Conservation (phyloP, 2,888 invertebrate species). For the Leptinotarsa peninsularis region DNA sequence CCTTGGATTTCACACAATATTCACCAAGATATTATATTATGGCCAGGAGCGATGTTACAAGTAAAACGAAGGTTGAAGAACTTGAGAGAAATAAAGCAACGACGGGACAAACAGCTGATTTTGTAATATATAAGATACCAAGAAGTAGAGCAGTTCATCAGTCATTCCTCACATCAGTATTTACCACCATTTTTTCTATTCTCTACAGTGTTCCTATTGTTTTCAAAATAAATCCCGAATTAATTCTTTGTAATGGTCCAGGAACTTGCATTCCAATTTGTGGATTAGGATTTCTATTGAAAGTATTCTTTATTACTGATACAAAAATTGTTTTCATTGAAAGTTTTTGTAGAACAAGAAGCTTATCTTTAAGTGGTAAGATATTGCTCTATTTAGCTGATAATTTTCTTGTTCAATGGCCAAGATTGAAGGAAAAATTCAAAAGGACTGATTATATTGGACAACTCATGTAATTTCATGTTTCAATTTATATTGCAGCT, state of each 20-base stretch:
- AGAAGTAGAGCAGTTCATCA: constrained; percentile 91
- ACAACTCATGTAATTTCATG: constrained; percentile 70
- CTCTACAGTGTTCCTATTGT: constrained; percentile 77
- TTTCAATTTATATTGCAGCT: neutral
- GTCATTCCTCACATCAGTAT: constrained; percentile 81
- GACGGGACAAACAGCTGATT: constrained; percentile 59
- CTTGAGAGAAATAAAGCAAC: constrained; percentile 62
- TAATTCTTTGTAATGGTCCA: constrained; percentile 94
- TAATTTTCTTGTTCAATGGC: constrained; percentile 94
- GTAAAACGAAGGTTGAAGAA: constrained; percentile 75
- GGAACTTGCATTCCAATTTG: constrained; percentile 96
- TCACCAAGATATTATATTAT: constrained; percentile 82
- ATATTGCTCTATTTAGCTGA: constrained; percentile 88
- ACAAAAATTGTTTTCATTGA: constrained; percentile 91
- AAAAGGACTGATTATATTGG: constrained; percentile 83
- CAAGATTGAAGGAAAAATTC: constrained; percentile 75
- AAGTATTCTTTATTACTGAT: constrained; percentile 74
- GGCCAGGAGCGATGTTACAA: constrained; percentile 82
- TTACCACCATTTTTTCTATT: constrained; percentile 82
- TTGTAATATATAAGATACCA: constrained; percentile 74
- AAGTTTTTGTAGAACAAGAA: constrained; percentile 92
- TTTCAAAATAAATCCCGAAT: constrained; percentile 78
- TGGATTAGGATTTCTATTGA: constrained; percentile 79
- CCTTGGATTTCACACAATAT: constrained; percentile 75
- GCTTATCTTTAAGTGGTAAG: constrained; percentile 89